Percentiles rank a stretch among this genome's conserved stretches.
Conservation (phyloP, 2,888 invertebrate species). For the Labia minor region DNA sequence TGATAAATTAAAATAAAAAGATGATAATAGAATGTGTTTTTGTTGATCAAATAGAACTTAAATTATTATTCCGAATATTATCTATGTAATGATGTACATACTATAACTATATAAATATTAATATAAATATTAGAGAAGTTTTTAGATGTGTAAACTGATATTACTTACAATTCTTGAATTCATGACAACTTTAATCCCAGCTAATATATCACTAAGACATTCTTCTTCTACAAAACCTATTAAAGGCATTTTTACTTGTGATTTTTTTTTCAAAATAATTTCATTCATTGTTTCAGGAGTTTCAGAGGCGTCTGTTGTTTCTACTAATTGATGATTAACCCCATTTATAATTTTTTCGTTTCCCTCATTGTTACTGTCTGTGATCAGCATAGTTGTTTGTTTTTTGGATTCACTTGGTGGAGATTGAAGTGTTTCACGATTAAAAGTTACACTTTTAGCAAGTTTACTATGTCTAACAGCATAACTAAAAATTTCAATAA, state of each 20-base stretch:
- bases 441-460: conserved; percentile 80
- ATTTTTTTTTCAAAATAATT: conserved; percentile 4
- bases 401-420: conserved; percentile 43
- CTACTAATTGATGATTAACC: neutral
- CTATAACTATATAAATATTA: too few relatives aligned
- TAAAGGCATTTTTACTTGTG: conserved; percentile 17
- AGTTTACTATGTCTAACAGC: conserved; percentile 79
- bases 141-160: too few relatives aligned
- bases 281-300: neutral
- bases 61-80: too few relatives aligned
- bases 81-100: too few relatives aligned
- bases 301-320: neutral
- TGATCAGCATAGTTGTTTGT: too few relatives aligned
- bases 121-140: too few relatives aligned
- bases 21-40: neutral
- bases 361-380: neutral
- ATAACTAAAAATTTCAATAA: conserved; percentile 38
- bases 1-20: conserved; percentile 13
- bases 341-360: neutral
- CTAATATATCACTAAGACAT: conserved; percentile 66
- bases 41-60: neutral
- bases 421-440: conserved; percentile 70
- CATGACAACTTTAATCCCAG: conserved; percentile 71
- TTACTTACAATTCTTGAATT: neutral
- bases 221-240: conserved; percentile 49